Percentiles rank a stretch among this genome's conserved stretches.
phyloP scores from a whole-genome alignment of 2,888 invertebrate genomes.

The Caenorhabditis plicata region DNA sequence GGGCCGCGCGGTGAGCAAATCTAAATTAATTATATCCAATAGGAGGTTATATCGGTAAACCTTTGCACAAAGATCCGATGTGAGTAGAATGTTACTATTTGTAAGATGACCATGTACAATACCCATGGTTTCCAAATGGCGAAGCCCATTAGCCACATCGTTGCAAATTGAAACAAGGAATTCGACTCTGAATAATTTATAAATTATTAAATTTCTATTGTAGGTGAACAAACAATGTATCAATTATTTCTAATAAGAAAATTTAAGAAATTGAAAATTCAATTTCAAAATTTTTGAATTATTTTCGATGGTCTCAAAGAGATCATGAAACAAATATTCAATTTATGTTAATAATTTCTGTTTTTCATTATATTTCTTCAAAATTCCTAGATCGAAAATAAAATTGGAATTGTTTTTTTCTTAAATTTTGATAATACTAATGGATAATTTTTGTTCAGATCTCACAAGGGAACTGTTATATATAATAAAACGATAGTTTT shows the following conservation, averaged over 20 bases:
- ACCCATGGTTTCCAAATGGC: conserved; percentile 45
- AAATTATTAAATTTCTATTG: neutral
- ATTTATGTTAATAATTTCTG: neutral
- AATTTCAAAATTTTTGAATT: too few relatives aligned
- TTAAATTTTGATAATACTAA: too few relatives aligned
- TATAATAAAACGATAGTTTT: too few relatives aligned
- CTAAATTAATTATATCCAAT: too few relatives aligned
- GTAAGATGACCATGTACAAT: conserved; percentile 58
- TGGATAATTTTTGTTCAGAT: too few relatives aligned
- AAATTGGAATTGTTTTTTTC: too few relatives aligned
- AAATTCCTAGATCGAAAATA: too few relatives aligned
- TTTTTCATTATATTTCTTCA: neutral
- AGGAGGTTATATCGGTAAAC: too few relatives aligned
- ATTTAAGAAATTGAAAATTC: too few relatives aligned
- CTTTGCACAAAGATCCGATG: conserved; percentile 32
- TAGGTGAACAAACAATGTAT: neutral
- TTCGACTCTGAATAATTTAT: conserved; percentile 13
- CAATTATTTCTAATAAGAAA: neutral
- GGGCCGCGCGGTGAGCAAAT: conserved; percentile 53
- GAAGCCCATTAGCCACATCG: conserved; percentile 46
- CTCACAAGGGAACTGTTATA: too few relatives aligned
- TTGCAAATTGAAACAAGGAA: conserved; percentile 37
- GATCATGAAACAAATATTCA: too few relatives aligned
- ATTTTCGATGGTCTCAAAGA: too few relatives aligned
- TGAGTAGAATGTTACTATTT: conserved; percentile 47